Evolutionary conservation across 2,113 vertebrate genomes (phyloP), one percentile per base, ranked within the genome.

Genomic region (Mormyrus iriodes): DNA sequence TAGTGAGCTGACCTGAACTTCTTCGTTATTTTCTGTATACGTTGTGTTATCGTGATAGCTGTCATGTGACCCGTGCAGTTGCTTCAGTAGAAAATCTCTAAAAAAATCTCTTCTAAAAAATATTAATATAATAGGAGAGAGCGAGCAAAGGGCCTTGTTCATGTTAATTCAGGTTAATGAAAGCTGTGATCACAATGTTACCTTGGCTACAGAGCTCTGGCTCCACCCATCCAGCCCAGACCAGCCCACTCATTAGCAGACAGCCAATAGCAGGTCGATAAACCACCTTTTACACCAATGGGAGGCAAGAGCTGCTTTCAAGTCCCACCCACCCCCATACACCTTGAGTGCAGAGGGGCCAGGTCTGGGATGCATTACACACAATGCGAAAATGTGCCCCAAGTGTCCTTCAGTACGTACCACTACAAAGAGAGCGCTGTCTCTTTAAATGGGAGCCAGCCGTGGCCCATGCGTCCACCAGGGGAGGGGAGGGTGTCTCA

Each of bases 351-450:
- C 85, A 85, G 86, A 65, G 89, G 90, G 42, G 48, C 92, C 88
- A 89, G 91, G 90, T 90, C 94, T 95, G 95, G 93, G 92, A 93
- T 91, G 90, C 92, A 95, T 95, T 95, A 95, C 90, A 93, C 92
- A 89, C 76, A 69, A 65, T 91, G 93, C 92, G 90, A 93, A 90
- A 93, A 91, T 92, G 76, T 13, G 48, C 15, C 89, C 91, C 58
- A 90, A 91, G 93, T 93, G 92, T 92, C 93, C 93, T 93, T 93
- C 92, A 92, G 93, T 93, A 93, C 89, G 61, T 48, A 88, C 89
- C 86, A 85, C 91, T 92, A 93, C 90, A 94, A 94, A 94, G 92
- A 92, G 93, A 94, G 91, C 90, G 91, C 92, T 94, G 93, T 93
- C 93, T 87, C 91, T 91, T 93, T 93, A 91, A 95, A 94, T 94